Base-by-base conservation (phyloP, 2,797 vertebrate species). In the Serranus cabrilla region DNA sequence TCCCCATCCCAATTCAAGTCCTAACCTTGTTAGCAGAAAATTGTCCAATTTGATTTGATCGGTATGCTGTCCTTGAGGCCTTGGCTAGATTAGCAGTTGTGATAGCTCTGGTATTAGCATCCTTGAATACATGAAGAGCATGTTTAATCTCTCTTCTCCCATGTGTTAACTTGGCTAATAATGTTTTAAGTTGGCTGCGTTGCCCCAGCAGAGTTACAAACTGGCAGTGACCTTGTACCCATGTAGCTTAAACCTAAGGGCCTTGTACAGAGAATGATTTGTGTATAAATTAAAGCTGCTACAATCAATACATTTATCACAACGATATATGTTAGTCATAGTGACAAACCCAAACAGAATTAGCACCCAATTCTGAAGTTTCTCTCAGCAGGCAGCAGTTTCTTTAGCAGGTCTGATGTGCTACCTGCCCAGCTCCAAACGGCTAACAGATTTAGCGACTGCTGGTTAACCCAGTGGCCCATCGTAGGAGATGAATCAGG, bases 21-120 rank as follows among this genome's bases (percentile, higher is more conserved):
- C 71, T 89, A 90, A 93, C 90, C 89, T 92, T 80, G 91, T 93
- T 93, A 92, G 81, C 82, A 45, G 81, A 87, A 89, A 92, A 91
- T 88, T 87, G 86, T 76, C 82, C 83, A 89, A 89, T 93, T 92
- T 92, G 78, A 87, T 92, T 88, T 91, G 83, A 93, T 93, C 78
- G 37, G 80, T 74, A 79, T 83, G 83, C 71, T 60, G 82, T 89
- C 91, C 89, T 93, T 86, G 84, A 87, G 83, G 85, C 87, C 81
- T 83, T 54, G 74, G 75, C 60, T 63, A 76, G 62, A 87, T 91
- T 84, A 88, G 84, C 69, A 81, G 77, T 88, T 83, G 82, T 82
- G 83, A 90, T 88, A 89, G 75, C 72, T 60, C 54, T 72, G 61
- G 55, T 66, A 80, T 91, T 86, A 76, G 84, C 78, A 62, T 85